These are phyloP conservation scores for Coracias cyanogaster DNA, from an alignment of 2,797 vertebrate genomes.

Conservation along the genomic window DNA sequence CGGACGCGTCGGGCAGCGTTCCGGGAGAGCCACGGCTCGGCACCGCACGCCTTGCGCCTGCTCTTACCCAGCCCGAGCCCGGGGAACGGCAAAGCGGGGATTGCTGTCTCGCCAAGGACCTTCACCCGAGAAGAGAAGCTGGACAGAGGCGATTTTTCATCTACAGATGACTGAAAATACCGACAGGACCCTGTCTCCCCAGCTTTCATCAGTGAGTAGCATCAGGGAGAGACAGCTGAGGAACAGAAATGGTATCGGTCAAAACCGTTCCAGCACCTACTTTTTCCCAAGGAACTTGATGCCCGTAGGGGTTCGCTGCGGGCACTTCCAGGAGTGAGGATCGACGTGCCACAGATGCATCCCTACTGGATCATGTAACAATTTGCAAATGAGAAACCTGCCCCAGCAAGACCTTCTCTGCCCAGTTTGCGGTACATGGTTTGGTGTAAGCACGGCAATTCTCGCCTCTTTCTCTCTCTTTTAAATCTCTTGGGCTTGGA, in stretches of 20 bases:
- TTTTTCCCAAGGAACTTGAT: conserved; percentile 57
- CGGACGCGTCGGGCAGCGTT: neutral
- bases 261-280: neutral
- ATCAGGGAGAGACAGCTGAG: neutral
- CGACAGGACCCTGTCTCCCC: neutral
- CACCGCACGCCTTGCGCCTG: neutral
- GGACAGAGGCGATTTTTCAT: conserved; percentile 14
- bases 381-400: conserved; percentile 12
- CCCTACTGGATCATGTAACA: neutral
- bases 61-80: neutral
- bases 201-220: neutral
- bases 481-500: conserved; percentile 38
- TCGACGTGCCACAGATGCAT: neutral
- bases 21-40: neutral
- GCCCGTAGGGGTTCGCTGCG: neutral
- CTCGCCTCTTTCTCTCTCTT: neutral
- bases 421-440: neutral
- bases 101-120: neutral
- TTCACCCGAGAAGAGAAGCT: neutral
- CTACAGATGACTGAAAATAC: conserved; percentile 68
- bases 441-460: neutral
- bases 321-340: neutral
- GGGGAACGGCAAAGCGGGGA: neutral
- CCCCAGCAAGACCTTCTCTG: conserved; percentile 14
- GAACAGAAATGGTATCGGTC: conserved; percentile 14